Evolutionary conservation across 2,113 vertebrate genomes (phyloP).

Genomic region (Cavia aperea): DNA sequence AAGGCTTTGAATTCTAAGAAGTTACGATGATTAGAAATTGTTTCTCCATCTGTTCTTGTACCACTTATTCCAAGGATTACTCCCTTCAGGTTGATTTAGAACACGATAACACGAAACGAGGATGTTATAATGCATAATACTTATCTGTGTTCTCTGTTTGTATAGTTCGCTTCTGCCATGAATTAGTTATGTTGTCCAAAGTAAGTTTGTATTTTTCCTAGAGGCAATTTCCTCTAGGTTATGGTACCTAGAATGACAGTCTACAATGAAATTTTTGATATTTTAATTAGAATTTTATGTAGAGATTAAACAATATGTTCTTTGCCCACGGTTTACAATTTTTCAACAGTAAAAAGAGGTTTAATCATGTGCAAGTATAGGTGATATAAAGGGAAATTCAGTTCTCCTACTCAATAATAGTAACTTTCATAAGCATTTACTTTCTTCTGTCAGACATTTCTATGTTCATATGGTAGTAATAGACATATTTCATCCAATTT

Average conservation of each 20-base stretch:
- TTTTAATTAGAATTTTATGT: slow-evolving; percentile 15
- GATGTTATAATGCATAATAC: neutral
- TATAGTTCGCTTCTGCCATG: neutral
- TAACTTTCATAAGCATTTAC: neutral
- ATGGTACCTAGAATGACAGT: neutral
- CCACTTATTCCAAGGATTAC: neutral
- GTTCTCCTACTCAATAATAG: neutral
- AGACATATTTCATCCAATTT: neutral
- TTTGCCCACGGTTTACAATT: neutral
- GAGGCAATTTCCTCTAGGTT: neutral
- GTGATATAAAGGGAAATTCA: neutral
- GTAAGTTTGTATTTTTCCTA: neutral
- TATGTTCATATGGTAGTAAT: neutral
- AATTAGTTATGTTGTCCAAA: neutral
- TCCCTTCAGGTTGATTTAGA: slow-evolving; percentile 10
- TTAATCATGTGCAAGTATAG: neutral
- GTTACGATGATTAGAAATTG: slow-evolving; percentile 4
- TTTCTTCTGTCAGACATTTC: slow-evolving; percentile 14
- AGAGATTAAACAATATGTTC: neutral
- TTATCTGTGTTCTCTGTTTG: neutral
- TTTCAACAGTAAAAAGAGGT: neutral
- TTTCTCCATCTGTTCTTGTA: neutral
- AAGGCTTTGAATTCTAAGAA: slow-evolving; percentile 54
- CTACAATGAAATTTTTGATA: neutral
- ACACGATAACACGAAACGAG: slow-evolving; percentile 9